Evolutionary conservation across 2,797 vertebrate species (phyloP), one percentile per base, ranked within the genome.

Genomic region (Yasuhikotakia modesta): DNA sequence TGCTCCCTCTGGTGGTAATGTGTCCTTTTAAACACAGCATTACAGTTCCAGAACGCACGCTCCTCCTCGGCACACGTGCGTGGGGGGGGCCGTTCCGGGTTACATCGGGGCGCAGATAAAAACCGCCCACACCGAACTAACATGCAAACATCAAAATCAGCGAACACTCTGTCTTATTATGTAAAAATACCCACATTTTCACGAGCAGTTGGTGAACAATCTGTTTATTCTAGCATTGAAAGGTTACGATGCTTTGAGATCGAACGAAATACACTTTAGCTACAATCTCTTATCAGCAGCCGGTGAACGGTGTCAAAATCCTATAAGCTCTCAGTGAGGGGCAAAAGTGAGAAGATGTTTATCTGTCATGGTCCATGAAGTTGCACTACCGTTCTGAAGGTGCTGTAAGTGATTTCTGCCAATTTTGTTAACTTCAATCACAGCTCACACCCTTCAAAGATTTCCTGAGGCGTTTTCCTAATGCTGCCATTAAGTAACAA

Each of bases 1-100:
- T 93, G 91, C 93, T 94, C 93, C 92, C 93, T 94, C 93, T 94
- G 92, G 92, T 94, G 92, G 93, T 92, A 93, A 92, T 92, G 88
- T 89, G 88, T 89, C 90, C 90, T 88, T 89, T 93, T 92, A 92
- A 93, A 91, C 90, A 89, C 87, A 87, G 89, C 89, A 91, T 90
- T 92, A 92, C 43, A 27, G 32, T 61, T 66, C 61, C 55, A 60
- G 63, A 52, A 69, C 68, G 73, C 53, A 75, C 66, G 61, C 58
- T 46, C 32, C 53, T 60, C 39, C 53, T 24, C 87, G 72, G 86
- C 87, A 90, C 88, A 91, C 85, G 84, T 85, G 86, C 85, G 85
- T 84, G 78, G 88, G 87, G 27, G 85, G 77, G 88, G 86, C 85
- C 24, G 3, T 48, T 65, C 69, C 13, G 12, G 60, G 57, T 87